Percentiles rank a stretch among this genome's conserved stretches.
Conservation (phyloP, 2,888 invertebrate genomes). For the Harpagoxenus sublaevis region DNA sequence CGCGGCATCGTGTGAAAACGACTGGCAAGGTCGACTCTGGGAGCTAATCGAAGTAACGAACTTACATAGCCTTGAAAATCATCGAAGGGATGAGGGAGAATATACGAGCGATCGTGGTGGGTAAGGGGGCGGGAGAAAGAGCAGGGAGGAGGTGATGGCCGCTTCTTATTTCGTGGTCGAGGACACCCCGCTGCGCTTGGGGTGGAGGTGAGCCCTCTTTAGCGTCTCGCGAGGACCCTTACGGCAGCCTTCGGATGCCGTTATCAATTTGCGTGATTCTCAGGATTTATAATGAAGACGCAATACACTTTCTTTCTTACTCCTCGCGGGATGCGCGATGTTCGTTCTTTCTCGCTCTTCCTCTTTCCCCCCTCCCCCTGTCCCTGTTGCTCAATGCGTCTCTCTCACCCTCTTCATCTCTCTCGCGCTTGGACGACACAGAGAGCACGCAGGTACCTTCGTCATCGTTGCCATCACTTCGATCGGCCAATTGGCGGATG, state of each 20-base stretch:
- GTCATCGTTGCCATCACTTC: slow-evolving; percentile 67
- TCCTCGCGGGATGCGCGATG: slow-evolving; percentile 28
- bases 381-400: background rate
- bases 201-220: slow-evolving; percentile 80
- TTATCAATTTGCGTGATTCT: slow-evolving; percentile 84
- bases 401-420: slow-evolving; percentile 8
- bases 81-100: slow-evolving; percentile 41
- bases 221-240: slow-evolving; percentile 72
- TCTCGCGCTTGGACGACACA: slow-evolving; percentile 1
- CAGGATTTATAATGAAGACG: slow-evolving; percentile 84
- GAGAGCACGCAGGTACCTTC: slow-evolving; percentile 61
- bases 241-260: slow-evolving; percentile 81
- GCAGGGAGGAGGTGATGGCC: slow-evolving; percentile 62
- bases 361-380: background rate
- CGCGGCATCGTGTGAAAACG: slow-evolving; percentile 3
- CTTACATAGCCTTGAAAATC: slow-evolving; percentile 8
- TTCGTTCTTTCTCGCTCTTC: background rate
- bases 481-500: slow-evolving; percentile 75
- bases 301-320: slow-evolving; percentile 76
- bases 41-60: slow-evolving; percentile 37
- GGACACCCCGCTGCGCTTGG: slow-evolving; percentile 80
- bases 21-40: slow-evolving; percentile 16
- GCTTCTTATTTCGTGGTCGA: slow-evolving; percentile 76
- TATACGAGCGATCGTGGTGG: slow-evolving; percentile 56
- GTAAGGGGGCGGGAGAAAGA: slow-evolving; percentile 37